phyloP scores from a whole-genome alignment of 1,140 invertebrate species.

The Listronotus bonariensis region DNA sequence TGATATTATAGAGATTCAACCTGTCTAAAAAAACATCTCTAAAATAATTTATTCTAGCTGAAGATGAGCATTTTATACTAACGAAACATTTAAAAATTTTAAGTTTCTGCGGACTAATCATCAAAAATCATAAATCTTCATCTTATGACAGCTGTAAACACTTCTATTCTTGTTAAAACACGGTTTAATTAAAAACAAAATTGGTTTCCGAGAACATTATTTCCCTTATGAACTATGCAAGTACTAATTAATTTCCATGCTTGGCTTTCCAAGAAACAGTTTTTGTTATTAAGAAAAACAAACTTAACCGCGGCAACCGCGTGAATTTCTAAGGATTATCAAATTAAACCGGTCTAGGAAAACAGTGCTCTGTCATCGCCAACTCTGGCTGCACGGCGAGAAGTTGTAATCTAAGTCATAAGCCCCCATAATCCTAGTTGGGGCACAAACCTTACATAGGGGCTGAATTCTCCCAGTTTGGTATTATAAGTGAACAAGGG shows the following conservation, averaged over 20 bases:
- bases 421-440: slow-evolving; percentile 24
- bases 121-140: too few relatives aligned
- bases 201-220: too few relatives aligned
- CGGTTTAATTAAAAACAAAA: too few relatives aligned
- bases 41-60: slow-evolving; percentile 1
- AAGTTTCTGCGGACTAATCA: too few relatives aligned
- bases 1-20: slow-evolving; percentile 14
- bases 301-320: slow-evolving; percentile 19
- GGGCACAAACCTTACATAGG: slow-evolving; percentile 16
- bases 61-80: too few relatives aligned
- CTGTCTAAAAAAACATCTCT: slow-evolving; percentile 16
- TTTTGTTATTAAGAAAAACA: slow-evolving; percentile 7
- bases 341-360: slow-evolving; percentile 24
- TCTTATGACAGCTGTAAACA: too few relatives aligned
- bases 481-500: slow-evolving; percentile 35
- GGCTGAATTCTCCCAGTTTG: slow-evolving; percentile 14
- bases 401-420: slow-evolving; percentile 30
- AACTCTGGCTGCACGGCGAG: slow-evolving; percentile 15
- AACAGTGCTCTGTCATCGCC: slow-evolving; percentile 17
- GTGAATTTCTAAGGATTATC: slow-evolving; percentile 19
- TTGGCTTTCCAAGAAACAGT: slow-evolving; percentile 1
- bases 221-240: too few relatives aligned
- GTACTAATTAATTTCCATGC: too few relatives aligned
- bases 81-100: too few relatives aligned
- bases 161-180: too few relatives aligned